A percentile compares a stretch with the other conserved stretches of the same genome.
phyloP scores from a whole-genome alignment of 92 coral and sea anemone genomes.

The Bergia puertoricense region DNA sequence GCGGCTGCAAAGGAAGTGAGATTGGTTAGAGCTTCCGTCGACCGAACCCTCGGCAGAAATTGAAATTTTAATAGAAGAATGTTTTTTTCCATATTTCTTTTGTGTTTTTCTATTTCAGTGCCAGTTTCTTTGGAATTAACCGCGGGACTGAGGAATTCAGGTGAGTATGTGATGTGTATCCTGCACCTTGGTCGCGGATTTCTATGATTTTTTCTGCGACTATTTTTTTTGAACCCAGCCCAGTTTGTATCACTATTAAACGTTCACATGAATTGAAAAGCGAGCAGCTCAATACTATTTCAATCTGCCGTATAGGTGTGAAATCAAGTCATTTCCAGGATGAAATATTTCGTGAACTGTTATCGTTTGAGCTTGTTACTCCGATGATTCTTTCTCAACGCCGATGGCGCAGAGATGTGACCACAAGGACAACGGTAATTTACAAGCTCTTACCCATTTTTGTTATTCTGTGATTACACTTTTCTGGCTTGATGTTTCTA shows the following conservation, averaged over 20 bases:
- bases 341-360: slow-evolving; percentile 33
- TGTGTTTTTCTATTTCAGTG: background rate
- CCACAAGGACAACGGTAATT: slow-evolving; percentile 13
- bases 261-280: background rate
- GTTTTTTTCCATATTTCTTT: background rate
- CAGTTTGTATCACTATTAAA: background rate
- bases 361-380: slow-evolving; percentile 16
- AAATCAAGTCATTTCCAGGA: slow-evolving; percentile 7
- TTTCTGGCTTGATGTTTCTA: background rate
- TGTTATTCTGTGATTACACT: background rate
- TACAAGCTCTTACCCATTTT: background rate
- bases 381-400: slow-evolving; percentile 22
- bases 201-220: background rate
- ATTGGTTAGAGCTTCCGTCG: slow-evolving; percentile 21
- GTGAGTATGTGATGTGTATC: slow-evolving; percentile 8
- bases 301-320: background rate
- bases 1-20: slow-evolving; percentile 41
- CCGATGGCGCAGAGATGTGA: slow-evolving; percentile 35
- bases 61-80: background rate
- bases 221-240: slow-evolving; percentile 29
- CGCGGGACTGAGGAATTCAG: background rate
- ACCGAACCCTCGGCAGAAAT: background rate
- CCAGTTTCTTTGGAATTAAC: slow-evolving; percentile 14
- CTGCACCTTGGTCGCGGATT: no score
- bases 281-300: background rate